phyloP scores from a whole-genome alignment of 2,797 vertebrate genomes.

The Peromyscus eremicus region DNA sequence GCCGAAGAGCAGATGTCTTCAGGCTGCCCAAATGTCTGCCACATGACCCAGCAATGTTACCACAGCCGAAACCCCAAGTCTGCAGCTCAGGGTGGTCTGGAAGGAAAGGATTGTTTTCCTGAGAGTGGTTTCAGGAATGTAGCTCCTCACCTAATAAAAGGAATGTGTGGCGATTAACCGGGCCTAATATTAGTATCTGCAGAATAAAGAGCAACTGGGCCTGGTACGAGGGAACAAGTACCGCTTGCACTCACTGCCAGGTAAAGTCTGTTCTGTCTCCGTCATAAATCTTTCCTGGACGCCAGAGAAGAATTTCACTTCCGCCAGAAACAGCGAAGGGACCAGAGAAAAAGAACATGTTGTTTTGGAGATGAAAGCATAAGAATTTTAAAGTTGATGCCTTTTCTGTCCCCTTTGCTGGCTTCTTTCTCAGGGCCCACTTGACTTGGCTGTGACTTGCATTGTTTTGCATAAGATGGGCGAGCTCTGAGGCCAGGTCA shows the following conservation, averaged over 20 bases:
- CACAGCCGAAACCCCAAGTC: slow-evolving; percentile 76
- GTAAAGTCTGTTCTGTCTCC: slow-evolving; percentile 76
- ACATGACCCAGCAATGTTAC: slow-evolving; percentile 51
- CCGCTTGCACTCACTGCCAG: slow-evolving; percentile 61
- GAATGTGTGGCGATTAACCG: slow-evolving; percentile 80
- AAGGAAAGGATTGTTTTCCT: slow-evolving; percentile 80
- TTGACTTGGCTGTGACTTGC: background rate
- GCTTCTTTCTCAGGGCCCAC: slow-evolving; percentile 12
- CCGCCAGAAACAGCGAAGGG: slow-evolving; percentile 71
- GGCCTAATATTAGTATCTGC: slow-evolving; percentile 81
- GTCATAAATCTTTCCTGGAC: slow-evolving; percentile 76
- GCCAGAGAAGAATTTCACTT: slow-evolving; percentile 75
- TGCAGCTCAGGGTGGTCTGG: slow-evolving; percentile 83
- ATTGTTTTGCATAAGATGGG: slow-evolving; percentile 4
- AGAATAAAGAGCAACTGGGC: slow-evolving; percentile 75
- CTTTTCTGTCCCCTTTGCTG: slow-evolving; percentile 45
- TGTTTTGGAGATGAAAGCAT: slow-evolving; percentile 71
- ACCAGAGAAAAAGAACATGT: slow-evolving; percentile 74
- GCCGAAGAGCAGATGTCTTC: slow-evolving; percentile 77
- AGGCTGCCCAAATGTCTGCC: slow-evolving; percentile 74
- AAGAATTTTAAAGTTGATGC: slow-evolving; percentile 40
- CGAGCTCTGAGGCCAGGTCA: background rate
- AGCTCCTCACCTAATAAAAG: slow-evolving; percentile 85
- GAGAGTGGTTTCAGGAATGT: slow-evolving; percentile 84
- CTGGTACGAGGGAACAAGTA: slow-evolving; percentile 60